These are phyloP conservation scores for Potamilus streckersoni DNA, from an alignment of 1,140 invertebrate species.

Conservation along the genomic window DNA sequence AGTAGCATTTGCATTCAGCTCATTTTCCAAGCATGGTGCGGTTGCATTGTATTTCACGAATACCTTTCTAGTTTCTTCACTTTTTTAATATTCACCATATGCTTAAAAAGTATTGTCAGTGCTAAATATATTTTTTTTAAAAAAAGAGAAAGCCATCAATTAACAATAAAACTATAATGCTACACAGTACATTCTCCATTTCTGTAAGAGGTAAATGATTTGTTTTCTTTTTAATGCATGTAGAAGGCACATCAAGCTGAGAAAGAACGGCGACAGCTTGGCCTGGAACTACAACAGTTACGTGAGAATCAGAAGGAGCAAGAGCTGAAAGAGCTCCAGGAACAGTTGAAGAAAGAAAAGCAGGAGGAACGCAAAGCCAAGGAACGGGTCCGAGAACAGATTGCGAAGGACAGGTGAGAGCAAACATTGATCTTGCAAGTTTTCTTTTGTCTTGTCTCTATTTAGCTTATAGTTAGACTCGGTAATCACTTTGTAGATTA, in stretches of 20 bases:
- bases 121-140: too few species aligned
- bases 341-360: slow-evolving; percentile 79
- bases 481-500: too few species aligned
- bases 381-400: slow-evolving; percentile 79
- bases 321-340: slow-evolving; percentile 76
- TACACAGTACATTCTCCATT: too few species aligned
- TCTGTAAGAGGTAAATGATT: too few species aligned
- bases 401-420: slow-evolving; percentile 78
- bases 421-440: slow-evolving; percentile 1
- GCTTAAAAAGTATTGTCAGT: too few species aligned
- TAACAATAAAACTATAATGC: too few species aligned
- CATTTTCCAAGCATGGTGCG: too few species aligned
- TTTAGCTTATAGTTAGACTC: background rate
- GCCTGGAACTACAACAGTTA: slow-evolving; percentile 78
- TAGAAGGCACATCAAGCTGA: slow-evolving; percentile 28
- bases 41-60: too few species aligned
- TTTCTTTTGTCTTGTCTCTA: background rate
- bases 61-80: too few species aligned
- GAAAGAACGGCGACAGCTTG: slow-evolving; percentile 77
- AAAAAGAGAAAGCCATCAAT: too few species aligned
- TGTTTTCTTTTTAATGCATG: background rate
- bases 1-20: too few species aligned
- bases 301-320: slow-evolving; percentile 80
- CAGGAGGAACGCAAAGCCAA: slow-evolving; percentile 76
- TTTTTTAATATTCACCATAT: too few species aligned